Evolutionary conservation across 2,113 vertebrate species (phyloP).

Genomic region (Melanostigma gelatinosum): DNA sequence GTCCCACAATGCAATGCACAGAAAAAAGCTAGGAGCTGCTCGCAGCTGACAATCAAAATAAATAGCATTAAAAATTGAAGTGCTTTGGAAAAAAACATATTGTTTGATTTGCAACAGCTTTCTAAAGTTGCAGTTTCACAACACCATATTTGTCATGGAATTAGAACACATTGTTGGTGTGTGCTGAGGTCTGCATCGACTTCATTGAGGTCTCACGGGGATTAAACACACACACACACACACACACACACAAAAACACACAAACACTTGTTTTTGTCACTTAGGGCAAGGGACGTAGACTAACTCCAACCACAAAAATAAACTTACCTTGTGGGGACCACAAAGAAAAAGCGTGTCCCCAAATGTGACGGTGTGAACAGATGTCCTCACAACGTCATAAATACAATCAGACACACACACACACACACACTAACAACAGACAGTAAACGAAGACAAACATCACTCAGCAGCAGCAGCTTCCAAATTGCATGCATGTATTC

Average conservation of each 20-base stretch:
- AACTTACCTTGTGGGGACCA: not conserved
- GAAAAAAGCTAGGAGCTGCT: too few relatives aligned
- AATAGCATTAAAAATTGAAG: not conserved
- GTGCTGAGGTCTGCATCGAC: not conserved
- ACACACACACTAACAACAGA: not conserved
- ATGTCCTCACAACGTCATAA: not conserved
- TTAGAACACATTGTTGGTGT: not conserved
- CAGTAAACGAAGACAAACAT: rapidly evolving
- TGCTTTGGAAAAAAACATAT: too few relatives aligned
- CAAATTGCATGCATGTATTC: slow-evolving; percentile 47
- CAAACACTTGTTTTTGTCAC: too few relatives aligned
- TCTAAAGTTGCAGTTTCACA: not conserved
- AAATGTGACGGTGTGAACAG: not conserved
- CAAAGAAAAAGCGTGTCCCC: not conserved
- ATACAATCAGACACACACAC: not conserved
- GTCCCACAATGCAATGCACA: not conserved
- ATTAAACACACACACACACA: slow-evolving; percentile 2
- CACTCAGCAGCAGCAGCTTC: slow-evolving; percentile 5
- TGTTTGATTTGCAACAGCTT: not conserved
- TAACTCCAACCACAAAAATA: too few relatives aligned
- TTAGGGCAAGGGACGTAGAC: too few relatives aligned
- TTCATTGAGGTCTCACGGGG: not conserved
- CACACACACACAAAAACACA: not conserved
- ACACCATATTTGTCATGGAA: not conserved
- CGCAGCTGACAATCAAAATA: not conserved